Conservation (phyloP, 2,888 invertebrate genomes). For the Lasioglossum marginatum region DNA sequence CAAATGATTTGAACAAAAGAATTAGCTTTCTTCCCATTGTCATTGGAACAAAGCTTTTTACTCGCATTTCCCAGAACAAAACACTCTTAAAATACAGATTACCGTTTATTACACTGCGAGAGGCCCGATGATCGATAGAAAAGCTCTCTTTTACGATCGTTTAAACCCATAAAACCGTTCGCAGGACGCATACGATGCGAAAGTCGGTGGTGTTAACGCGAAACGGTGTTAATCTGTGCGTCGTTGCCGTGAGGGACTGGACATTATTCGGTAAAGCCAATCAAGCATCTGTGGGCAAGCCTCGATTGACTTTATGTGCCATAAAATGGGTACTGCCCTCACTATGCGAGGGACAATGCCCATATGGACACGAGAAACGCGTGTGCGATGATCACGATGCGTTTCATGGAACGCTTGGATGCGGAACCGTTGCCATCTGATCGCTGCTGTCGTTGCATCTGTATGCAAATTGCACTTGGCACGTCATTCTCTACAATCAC, state of each 20-base stretch:
- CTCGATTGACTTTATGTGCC: slow-evolving; percentile 76
- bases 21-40: neutral
- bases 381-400: slow-evolving; percentile 20
- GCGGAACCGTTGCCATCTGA: slow-evolving; percentile 24
- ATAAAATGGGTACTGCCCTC: slow-evolving; percentile 77
- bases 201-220: slow-evolving; percentile 44
- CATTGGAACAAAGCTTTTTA: neutral
- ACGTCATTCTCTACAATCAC: neutral
- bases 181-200: neutral
- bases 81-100: neutral
- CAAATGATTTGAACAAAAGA: neutral
- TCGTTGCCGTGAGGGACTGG: slow-evolving; percentile 70
- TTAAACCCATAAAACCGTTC: slow-evolving; percentile 36
- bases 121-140: neutral
- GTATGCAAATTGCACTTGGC: slow-evolving; percentile 23
- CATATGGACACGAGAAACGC: slow-evolving; percentile 13
- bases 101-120: neutral
- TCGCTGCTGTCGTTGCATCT: neutral
- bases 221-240: slow-evolving; percentile 68
- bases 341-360: slow-evolving; percentile 36
- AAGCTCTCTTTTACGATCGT: slow-evolving; percentile 2
- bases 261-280: slow-evolving; percentile 75
- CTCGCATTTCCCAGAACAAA: neutral
- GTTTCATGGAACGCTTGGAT: slow-evolving; percentile 9
- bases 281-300: slow-evolving; percentile 73